A percentile compares a stretch with the other conserved stretches of the same genome.
Evolutionary conservation across 2,113 vertebrate species (phyloP).

Genomic region (Semicossyphus pulcher): DNA sequence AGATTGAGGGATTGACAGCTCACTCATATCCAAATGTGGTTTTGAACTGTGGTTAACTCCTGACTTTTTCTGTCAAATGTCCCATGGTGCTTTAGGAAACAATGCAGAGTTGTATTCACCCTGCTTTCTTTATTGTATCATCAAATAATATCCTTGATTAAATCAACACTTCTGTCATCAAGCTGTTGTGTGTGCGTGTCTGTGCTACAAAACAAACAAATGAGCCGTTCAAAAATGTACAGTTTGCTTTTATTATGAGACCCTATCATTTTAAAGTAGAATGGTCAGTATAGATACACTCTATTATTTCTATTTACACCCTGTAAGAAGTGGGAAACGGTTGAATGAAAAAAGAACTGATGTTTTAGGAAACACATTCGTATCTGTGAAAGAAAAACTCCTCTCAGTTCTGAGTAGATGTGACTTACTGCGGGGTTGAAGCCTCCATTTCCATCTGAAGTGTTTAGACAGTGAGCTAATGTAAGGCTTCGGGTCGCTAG

Average conservation of each 20-base stretch:
- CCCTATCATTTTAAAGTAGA: conserved; percentile 71
- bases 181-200: background rate
- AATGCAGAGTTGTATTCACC: background rate
- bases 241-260: conserved; percentile 80
- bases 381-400: conserved; percentile 51
- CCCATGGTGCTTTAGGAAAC: conserved; percentile 35
- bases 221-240: conserved; percentile 73
- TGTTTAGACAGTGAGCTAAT: conserved; percentile 59
- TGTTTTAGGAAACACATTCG: conserved; percentile 73
- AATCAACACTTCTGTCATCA: conserved; percentile 13
- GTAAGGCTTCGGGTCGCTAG: conserved; percentile 72
- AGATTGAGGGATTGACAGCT: background rate
- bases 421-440: conserved; percentile 50
- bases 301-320: conserved; percentile 77
- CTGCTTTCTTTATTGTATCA: conserved; percentile 40
- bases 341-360: conserved; percentile 46
- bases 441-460: conserved; percentile 54
- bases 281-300: conserved; percentile 76
- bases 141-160: conserved; percentile 39
- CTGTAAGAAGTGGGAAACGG: conserved; percentile 72
- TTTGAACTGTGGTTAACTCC: conserved; percentile 36
- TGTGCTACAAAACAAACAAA: conserved; percentile 42
- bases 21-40: conserved; percentile 14
- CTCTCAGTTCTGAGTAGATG: conserved; percentile 32
- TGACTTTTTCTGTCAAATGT: conserved; percentile 20